Conservation (phyloP, 92 coral and sea anemone genomes). For the Phenganax marumi region DNA sequence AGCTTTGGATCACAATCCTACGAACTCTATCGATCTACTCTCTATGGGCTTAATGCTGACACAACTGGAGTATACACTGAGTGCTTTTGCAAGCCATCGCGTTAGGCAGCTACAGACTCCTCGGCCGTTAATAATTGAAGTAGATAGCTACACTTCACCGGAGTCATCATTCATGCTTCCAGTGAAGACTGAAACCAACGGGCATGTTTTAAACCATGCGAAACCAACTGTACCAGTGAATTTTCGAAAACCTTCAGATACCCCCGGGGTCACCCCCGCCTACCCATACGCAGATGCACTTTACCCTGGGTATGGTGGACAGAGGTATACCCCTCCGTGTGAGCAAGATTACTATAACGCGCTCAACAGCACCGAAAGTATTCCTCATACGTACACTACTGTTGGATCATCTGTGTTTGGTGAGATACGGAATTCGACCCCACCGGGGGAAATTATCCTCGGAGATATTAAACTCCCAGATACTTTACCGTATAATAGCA, state of each 20-base stretch:
- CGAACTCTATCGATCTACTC: constrained; percentile 67
- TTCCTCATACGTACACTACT: background rate
- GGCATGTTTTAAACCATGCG: constrained; percentile 21
- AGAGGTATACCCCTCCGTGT: constrained; percentile 30
- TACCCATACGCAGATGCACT: constrained; percentile 20
- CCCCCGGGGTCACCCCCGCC: background rate
- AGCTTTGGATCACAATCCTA: constrained; percentile 77
- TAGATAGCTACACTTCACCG: constrained; percentile 67
- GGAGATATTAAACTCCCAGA: background rate
- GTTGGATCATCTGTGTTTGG: background rate
- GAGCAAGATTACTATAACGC: constrained; percentile 43
- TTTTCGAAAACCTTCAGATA: background rate
- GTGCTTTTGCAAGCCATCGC: constrained; percentile 87
- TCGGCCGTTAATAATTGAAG: constrained; percentile 69
- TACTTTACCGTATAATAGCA: constrained; percentile 16
- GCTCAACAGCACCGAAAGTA: background rate
- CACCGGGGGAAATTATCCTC: background rate
- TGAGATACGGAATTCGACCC: constrained; percentile 19
- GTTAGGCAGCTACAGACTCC: constrained; percentile 85
- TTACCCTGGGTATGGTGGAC: constrained; percentile 41
- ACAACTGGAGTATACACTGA: constrained; percentile 82
- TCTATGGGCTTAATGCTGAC: constrained; percentile 82
- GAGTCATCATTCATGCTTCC: constrained; percentile 62
- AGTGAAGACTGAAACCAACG: constrained; percentile 43
- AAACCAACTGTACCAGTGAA: background rate